phyloP scores from a whole-genome alignment of 2,888 invertebrate genomes.

The Abrostola triplasia region DNA sequence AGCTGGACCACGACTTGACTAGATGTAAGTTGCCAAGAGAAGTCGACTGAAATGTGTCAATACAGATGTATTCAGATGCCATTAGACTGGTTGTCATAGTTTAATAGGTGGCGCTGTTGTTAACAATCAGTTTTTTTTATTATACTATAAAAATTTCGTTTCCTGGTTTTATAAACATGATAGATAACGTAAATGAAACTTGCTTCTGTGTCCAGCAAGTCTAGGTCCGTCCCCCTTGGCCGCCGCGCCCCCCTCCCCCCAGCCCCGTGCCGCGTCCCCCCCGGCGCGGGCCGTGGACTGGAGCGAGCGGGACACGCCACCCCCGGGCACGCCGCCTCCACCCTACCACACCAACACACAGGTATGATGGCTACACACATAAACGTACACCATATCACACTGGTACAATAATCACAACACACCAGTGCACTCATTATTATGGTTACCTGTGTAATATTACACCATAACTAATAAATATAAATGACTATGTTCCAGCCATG shows the following conservation, averaged over 20 bases:
- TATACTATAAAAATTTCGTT: too few relatives aligned
- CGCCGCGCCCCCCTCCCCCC: slow-evolving; percentile 93
- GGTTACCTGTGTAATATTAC: too few relatives aligned
- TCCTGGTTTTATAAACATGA: too few relatives aligned
- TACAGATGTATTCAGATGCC: too few relatives aligned
- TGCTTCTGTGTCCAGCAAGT: slow-evolving; percentile 22
- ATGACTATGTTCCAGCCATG: slow-evolving; percentile 72
- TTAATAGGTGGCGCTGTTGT: too few relatives aligned
- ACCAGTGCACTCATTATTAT: too few relatives aligned
- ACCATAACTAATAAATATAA: not conserved
- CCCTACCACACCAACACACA: slow-evolving; percentile 90
- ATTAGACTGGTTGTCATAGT: too few relatives aligned
- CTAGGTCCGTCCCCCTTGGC: slow-evolving; percentile 90
- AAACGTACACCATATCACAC: too few relatives aligned
- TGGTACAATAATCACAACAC: too few relatives aligned
- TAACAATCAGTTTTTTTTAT: not conserved
- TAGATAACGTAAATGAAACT: too few relatives aligned
- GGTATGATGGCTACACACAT: slow-evolving; percentile 51
- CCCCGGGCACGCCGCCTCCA: slow-evolving; percentile 96
- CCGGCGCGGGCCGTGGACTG: slow-evolving; percentile 34
- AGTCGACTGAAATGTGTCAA: not conserved
- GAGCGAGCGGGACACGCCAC: slow-evolving; percentile 92
- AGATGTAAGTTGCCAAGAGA: slow-evolving; percentile 69
- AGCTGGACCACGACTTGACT: slow-evolving; percentile 75
- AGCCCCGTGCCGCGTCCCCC: slow-evolving; percentile 90